These are phyloP conservation scores for Styela clava DNA, from an alignment of 23 tunicate genomes.

Conservation along the genomic window DNA sequence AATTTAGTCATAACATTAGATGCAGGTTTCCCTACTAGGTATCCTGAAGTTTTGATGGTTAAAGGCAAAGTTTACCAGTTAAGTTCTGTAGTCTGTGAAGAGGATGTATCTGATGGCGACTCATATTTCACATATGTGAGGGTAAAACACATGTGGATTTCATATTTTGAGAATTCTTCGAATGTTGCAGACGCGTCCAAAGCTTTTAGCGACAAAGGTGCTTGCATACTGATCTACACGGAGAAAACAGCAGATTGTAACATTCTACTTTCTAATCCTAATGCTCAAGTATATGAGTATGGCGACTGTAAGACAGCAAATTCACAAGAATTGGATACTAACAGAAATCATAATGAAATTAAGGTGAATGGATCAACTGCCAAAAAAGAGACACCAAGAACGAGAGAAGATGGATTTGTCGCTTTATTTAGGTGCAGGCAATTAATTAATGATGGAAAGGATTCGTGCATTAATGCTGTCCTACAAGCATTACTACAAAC, in stretches of 20 bases:
- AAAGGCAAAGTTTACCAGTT: conserved; percentile 12
- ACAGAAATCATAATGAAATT: too few species aligned
- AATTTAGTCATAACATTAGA: conserved; percentile 6
- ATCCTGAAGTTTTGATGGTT: not conserved
- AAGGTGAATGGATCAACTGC: not conserved
- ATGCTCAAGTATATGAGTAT: not conserved
- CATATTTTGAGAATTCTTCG: not conserved
- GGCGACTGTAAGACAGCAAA: not conserved
- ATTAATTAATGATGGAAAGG: not conserved
- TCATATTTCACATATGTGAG: not conserved
- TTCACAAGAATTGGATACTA: not conserved
- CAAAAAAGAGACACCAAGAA: not conserved
- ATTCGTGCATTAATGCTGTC: conserved; percentile 22
- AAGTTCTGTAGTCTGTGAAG: not conserved
- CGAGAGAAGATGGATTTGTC: not conserved
- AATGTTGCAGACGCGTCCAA: not conserved
- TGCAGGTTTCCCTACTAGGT: not conserved
- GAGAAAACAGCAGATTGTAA: not conserved
- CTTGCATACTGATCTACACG: not conserved
- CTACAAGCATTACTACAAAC: conserved; percentile 8
- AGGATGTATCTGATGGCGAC: not conserved
- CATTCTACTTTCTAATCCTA: not conserved
- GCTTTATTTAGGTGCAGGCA: not conserved
- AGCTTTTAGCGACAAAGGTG: conserved; percentile 1
- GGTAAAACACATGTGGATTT: not conserved